Conservation (phyloP, 1,140 invertebrate species). For the Wasmannia auropunctata region DNA sequence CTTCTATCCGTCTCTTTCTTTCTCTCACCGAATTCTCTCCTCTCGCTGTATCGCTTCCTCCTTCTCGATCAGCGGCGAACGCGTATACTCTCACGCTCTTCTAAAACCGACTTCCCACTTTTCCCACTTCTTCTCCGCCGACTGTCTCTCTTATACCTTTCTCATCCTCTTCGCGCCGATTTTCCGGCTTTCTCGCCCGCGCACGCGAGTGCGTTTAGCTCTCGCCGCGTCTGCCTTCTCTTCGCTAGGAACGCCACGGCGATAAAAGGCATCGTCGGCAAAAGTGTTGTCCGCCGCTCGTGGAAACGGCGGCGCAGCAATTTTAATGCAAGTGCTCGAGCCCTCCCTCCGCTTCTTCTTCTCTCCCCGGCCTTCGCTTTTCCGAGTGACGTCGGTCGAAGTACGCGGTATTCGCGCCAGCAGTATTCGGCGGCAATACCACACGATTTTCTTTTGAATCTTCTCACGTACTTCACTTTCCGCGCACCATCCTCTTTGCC, state of each 20-base stretch:
- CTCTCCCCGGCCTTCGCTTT: slow-evolving; percentile 24
- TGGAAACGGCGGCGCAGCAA: slow-evolving; percentile 11
- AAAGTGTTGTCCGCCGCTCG: slow-evolving; percentile 63
- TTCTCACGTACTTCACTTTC: slow-evolving; percentile 55
- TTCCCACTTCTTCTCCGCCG: not conserved
- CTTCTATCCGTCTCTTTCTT: slow-evolving; percentile 36
- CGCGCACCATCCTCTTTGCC: not conserved
- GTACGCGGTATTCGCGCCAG: slow-evolving; percentile 19
- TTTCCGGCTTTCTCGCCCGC: slow-evolving; percentile 13
- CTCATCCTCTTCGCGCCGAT: slow-evolving; percentile 35
- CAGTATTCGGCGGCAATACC: slow-evolving; percentile 18
- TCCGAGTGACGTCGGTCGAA: not conserved
- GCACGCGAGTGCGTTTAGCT: slow-evolving; percentile 3
- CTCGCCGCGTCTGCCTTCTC: slow-evolving; percentile 28
- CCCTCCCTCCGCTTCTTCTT: too few relatives aligned
- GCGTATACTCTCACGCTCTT: slow-evolving; percentile 2
- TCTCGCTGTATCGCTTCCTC: not conserved
- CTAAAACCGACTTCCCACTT: not conserved
- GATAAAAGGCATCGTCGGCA: slow-evolving; percentile 71
- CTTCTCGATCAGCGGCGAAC: not conserved
- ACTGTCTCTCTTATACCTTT: slow-evolving; percentile 1
- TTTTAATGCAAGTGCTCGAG: slow-evolving; percentile 46
- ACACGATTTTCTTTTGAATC: slow-evolving; percentile 47
- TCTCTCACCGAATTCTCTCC: slow-evolving; percentile 24
- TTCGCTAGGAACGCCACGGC: slow-evolving; percentile 43